phyloP scores from a whole-genome alignment of 2,797 vertebrate species.

The Rhabdomys pumilio region DNA sequence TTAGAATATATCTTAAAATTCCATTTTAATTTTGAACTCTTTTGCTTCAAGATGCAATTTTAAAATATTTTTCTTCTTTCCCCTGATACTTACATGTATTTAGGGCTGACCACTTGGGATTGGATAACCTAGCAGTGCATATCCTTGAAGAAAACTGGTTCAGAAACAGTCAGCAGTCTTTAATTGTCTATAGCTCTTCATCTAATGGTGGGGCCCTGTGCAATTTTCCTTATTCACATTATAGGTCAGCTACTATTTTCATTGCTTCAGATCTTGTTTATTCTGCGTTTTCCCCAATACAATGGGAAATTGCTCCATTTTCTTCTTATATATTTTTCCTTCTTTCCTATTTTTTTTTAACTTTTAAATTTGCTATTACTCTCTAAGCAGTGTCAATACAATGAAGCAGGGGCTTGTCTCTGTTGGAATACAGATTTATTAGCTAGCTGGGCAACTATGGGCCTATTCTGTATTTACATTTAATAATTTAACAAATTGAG shows the following conservation, averaged over 20 bases:
- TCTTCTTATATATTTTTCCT: not conserved
- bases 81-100: not conserved
- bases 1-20: not conserved
- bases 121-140: no score
- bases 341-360: not conserved
- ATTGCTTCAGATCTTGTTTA: not conserved
- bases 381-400: not conserved
- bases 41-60: not conserved
- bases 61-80: not conserved
- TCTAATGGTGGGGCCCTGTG: not conserved
- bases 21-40: not conserved
- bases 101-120: not conserved
- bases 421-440: not conserved
- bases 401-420: not conserved
- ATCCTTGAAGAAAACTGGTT: not conserved
- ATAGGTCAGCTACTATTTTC: not conserved
- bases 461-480: not conserved
- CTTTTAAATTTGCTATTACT: not conserved
- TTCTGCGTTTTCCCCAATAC: not conserved
- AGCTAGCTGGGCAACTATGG: not conserved
- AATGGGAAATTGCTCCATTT: not conserved
- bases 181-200: not conserved
- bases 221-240: not conserved
- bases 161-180: not conserved
- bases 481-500: not conserved